Conservation (phyloP, 53 echinoderm and acorn worm genomes). For the Henricia sp. region DNA sequence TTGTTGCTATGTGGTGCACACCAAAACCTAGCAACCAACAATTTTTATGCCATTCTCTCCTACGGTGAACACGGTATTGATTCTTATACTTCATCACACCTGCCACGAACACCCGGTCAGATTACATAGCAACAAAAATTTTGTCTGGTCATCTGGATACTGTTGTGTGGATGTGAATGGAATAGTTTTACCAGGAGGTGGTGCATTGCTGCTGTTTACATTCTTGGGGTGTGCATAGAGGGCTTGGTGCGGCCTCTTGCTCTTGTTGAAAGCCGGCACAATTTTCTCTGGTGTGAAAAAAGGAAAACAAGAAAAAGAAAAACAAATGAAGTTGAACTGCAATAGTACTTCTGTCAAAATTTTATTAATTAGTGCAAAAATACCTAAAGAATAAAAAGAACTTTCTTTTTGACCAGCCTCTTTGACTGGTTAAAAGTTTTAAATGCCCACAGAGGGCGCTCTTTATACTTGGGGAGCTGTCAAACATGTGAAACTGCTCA, state of each 20-base stretch:
- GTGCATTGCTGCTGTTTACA: conserved; percentile 35
- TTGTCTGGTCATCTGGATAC: too few relatives aligned
- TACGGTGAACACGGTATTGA: too few relatives aligned
- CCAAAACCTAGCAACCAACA: too few relatives aligned
- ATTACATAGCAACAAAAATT: too few relatives aligned
- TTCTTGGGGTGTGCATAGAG: conserved; percentile 74
- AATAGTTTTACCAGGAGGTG: too few relatives aligned
- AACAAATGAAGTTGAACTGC: background rate
- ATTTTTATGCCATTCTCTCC: too few relatives aligned
- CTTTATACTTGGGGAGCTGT: background rate
- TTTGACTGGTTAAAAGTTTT: conserved; percentile 56
- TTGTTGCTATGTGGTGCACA: too few relatives aligned
- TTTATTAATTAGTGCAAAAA: background rate
- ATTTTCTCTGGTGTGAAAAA: conserved; percentile 54
- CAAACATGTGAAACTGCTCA: background rate
- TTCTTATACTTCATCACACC: too few relatives aligned
- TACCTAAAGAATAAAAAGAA: background rate
- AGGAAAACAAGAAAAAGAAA: too few relatives aligned
- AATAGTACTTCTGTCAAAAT: background rate
- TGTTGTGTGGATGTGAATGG: too few relatives aligned
- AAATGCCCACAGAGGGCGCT: conserved; percentile 32
- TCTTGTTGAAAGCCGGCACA: conserved; percentile 74
- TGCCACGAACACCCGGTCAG: too few relatives aligned
- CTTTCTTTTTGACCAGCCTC: background rate
- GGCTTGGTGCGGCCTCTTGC: conserved; percentile 81